phyloP scores from a whole-genome alignment of 35 echinoderm and acorn worm species.

The Strongylocentrotus purpuratus region DNA sequence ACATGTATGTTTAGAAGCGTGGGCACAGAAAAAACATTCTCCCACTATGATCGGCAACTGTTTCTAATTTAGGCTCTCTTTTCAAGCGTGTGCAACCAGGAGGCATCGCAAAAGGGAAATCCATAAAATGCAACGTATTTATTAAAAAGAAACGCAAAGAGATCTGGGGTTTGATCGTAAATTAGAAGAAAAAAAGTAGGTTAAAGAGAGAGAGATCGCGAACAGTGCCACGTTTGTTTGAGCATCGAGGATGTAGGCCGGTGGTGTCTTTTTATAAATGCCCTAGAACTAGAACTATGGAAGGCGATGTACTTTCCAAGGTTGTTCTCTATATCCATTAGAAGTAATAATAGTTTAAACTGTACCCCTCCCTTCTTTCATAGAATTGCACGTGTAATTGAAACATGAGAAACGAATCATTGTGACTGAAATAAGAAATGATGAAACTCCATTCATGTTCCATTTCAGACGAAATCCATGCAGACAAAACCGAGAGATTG shows the following conservation, averaged over 20 bases:
- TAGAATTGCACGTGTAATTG: too few relatives aligned
- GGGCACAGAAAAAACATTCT: slow-evolving; percentile 1
- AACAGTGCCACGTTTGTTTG: neutral
- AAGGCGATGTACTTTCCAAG: slow-evolving; percentile 9
- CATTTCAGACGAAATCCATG: too few relatives aligned
- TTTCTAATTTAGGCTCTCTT: slow-evolving; percentile 4
- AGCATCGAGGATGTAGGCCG: neutral
- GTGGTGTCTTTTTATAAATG: neutral
- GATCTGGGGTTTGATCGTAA: neutral
- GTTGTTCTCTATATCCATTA: neutral
- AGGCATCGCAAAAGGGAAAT: neutral
- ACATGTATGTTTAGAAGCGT: neutral
- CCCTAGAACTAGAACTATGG: neutral
- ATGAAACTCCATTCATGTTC: too few relatives aligned
- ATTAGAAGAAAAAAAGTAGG: neutral
- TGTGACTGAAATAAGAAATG: too few relatives aligned
- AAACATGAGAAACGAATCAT: too few relatives aligned
- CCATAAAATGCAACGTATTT: neutral
- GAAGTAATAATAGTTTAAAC: too few relatives aligned
- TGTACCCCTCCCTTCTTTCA: too few relatives aligned
- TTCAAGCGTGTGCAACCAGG: neutral
- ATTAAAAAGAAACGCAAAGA: neutral
- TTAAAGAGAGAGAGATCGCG: neutral
- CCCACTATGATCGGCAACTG: neutral
- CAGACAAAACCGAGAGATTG: too few relatives aligned